Conservation (phyloP, 1,140 invertebrate species). For the Lepidostoma basale region DNA sequence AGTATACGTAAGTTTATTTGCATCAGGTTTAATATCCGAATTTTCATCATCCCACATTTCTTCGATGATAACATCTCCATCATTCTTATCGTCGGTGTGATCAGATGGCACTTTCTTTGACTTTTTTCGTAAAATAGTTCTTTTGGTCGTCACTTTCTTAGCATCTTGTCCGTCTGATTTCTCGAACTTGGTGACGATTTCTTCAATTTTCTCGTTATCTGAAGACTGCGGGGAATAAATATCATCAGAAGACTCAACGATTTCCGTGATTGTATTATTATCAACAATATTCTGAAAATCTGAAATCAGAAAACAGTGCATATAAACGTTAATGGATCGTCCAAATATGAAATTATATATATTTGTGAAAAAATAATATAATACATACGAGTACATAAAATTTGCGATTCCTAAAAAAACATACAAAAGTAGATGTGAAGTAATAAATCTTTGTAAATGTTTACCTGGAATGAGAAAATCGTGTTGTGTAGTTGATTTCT, state of each 20-base stretch:
- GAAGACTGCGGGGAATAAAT: conserved; percentile 54
- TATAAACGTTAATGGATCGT: too few species aligned
- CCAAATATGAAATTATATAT: too few species aligned
- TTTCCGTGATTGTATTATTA: conserved; percentile 24
- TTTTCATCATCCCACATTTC: conserved; percentile 55
- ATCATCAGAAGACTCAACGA: conserved; percentile 50
- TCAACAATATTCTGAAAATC: too few species aligned
- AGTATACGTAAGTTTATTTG: conserved; percentile 7
- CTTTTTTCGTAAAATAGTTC: conserved; percentile 61
- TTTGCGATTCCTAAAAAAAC: too few species aligned
- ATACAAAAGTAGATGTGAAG: too few species aligned
- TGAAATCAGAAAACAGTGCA: background rate
- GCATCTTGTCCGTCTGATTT: conserved; percentile 55
- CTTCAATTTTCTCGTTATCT: conserved; percentile 61
- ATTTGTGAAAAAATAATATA: too few species aligned
- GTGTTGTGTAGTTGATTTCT: too few species aligned
- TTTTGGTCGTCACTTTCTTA: conserved; percentile 60
- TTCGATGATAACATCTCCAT: conserved; percentile 57
- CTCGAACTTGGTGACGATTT: conserved; percentile 64
- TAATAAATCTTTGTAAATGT: too few species aligned
- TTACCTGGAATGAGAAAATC: too few species aligned
- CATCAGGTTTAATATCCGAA: conserved; percentile 36
- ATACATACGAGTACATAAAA: too few species aligned
- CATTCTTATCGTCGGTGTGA: conserved; percentile 42
- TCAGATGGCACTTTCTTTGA: conserved; percentile 43